These are phyloP conservation scores for Branchellion lobata DNA, from an alignment of 2,888 invertebrate species.

Conservation along the genomic window DNA sequence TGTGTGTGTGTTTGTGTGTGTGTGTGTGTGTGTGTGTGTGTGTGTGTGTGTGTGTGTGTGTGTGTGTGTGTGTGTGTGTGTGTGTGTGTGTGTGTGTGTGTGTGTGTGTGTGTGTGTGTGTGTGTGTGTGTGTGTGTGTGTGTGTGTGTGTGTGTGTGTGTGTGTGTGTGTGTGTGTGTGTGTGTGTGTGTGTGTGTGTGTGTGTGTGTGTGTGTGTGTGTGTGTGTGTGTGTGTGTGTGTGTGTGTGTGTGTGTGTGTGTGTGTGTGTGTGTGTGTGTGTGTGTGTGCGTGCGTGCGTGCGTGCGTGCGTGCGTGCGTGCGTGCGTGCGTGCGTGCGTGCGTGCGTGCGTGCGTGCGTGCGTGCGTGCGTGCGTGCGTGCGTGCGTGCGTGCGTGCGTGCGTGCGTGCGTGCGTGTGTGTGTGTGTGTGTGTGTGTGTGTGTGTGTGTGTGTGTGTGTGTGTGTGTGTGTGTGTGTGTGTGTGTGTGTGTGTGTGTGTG, in stretches of 20 bases:
- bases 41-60: slow-evolving; percentile 44
- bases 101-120: slow-evolving; percentile 37
- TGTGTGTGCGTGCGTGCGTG: slow-evolving; percentile 43
- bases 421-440: slow-evolving; percentile 44
- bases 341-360: slow-evolving; percentile 37
- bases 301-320: slow-evolving; percentile 39
- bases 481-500: slow-evolving; percentile 41
- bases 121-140: slow-evolving; percentile 44
- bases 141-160: slow-evolving; percentile 44
- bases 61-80: slow-evolving; percentile 43
- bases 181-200: slow-evolving; percentile 44
- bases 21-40: slow-evolving; percentile 44
- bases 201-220: slow-evolving; percentile 41
- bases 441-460: slow-evolving; percentile 42
- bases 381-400: slow-evolving; percentile 51
- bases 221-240: slow-evolving; percentile 40
- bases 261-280: slow-evolving; percentile 31
- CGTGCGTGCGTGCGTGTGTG: slow-evolving; percentile 26
- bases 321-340: slow-evolving; percentile 42
- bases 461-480: slow-evolving; percentile 44
- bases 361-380: slow-evolving; percentile 37
- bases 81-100: slow-evolving; percentile 43
- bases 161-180: slow-evolving; percentile 42
- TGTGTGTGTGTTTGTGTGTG: slow-evolving; percentile 50
- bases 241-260: slow-evolving; percentile 51